Evolutionary conservation across 2,113 vertebrate genomes (phyloP).

Genomic region (Chinchilla lanigera): DNA sequence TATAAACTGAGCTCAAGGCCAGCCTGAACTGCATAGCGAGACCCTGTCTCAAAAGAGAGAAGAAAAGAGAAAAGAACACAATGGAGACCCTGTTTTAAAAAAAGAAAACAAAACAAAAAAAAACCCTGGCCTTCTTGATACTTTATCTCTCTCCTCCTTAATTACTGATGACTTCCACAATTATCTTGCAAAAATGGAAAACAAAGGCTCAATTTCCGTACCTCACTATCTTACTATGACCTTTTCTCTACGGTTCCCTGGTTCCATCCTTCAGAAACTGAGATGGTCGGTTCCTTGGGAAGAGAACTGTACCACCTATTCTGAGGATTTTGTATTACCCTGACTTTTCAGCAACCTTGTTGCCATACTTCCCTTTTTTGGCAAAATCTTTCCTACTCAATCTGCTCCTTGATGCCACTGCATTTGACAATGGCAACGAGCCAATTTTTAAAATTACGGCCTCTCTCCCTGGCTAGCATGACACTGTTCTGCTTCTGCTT

Average conservation of each 20-base stretch:
- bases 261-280: neutral
- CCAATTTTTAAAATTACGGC: neutral
- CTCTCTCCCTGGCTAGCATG: neutral
- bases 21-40: no score
- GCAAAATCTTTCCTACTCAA: slow-evolving; percentile 31
- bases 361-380: neutral
- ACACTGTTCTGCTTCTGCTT: slow-evolving; percentile 37
- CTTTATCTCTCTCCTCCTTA: neutral
- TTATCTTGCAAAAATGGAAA: slow-evolving; percentile 49
- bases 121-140: neutral
- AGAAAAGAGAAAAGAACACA: no score
- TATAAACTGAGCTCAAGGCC: no score
- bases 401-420: neutral
- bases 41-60: no score
- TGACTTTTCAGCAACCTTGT: slow-evolving; percentile 1
- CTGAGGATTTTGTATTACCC: neutral
- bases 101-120: neutral
- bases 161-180: slow-evolving; percentile 7
- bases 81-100: neutral
- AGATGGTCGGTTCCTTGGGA: neutral
- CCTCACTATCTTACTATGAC: neutral
- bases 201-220: neutral
- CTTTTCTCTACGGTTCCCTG: neutral
- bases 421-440: neutral
- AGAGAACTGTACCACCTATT: slow-evolving; percentile 13